phyloP scores from a whole-genome alignment of 2,888 invertebrate genomes.

The Amphiduros pacificus region DNA sequence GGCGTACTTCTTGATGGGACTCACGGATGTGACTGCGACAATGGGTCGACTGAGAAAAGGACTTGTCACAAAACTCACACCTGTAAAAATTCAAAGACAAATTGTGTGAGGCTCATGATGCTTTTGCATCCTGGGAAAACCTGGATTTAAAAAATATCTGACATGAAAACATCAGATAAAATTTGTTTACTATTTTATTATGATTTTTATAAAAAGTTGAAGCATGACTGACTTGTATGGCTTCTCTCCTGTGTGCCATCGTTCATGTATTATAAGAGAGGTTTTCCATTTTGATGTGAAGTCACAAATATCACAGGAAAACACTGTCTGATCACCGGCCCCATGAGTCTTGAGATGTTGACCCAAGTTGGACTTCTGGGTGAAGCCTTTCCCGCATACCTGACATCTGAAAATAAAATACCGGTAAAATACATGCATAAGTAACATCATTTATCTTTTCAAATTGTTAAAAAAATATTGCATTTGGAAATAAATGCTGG shows the following conservation, averaged over 20 bases:
- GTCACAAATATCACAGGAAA: not conserved
- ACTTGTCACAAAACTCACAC: not conserved
- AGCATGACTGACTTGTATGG: not conserved
- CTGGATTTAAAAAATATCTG: no score
- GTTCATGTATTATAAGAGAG: not conserved
- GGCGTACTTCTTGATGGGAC: not conserved
- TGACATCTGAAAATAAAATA: not conserved
- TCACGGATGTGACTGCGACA: not conserved
- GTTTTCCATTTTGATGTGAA: not conserved
- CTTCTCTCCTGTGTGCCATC: not conserved
- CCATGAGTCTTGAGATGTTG: not conserved
- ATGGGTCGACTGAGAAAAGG: not conserved
- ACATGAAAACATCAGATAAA: no score
- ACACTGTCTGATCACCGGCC: not conserved
- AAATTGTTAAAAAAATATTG: no score
- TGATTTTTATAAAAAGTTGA: no score
- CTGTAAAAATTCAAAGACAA: no score
- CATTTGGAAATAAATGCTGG: no score
- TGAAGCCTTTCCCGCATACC: not conserved
- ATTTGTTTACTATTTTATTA: no score
- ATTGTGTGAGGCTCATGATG: no score
- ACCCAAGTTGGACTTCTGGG: conserved; percentile 1
- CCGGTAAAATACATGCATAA: no score
- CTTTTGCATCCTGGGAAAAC: no score
- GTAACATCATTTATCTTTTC: no score